These are phyloP conservation scores for Luffia ferchaultella DNA, from an alignment of 2,888 invertebrate species.

Conservation along the genomic window DNA sequence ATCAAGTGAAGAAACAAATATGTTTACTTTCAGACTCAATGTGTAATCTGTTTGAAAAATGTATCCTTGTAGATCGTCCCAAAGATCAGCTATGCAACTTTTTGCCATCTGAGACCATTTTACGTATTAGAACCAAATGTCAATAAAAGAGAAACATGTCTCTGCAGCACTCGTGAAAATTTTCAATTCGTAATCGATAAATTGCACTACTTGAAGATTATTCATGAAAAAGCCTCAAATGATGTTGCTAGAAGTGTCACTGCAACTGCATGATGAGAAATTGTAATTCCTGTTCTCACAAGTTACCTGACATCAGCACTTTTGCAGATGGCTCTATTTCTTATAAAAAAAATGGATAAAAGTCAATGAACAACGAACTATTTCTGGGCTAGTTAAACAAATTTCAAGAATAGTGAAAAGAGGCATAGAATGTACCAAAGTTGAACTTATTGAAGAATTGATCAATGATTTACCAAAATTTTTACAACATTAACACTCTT, in stretches of 20 bases:
- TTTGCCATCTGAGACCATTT: constrained; percentile 20
- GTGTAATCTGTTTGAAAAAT: constrained; percentile 20
- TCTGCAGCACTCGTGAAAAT: constrained; percentile 16
- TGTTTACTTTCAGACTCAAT: constrained; percentile 19
- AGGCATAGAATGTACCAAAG: neutral
- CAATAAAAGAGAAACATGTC: constrained; percentile 19
- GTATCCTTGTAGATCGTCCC: constrained; percentile 12
- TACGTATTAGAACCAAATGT: constrained; percentile 20
- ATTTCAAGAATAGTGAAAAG: neutral
- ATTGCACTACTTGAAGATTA: too few relatives aligned
- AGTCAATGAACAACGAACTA: too few relatives aligned
- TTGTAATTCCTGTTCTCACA: too few relatives aligned
- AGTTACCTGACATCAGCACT: too few relatives aligned
- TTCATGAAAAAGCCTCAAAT: too few relatives aligned
- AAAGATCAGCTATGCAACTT: constrained; percentile 13
- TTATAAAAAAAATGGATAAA: too few relatives aligned
- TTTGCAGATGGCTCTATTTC: too few relatives aligned
- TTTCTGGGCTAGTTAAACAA: too few relatives aligned
- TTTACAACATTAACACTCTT: neutral
- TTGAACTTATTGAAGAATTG: constrained; percentile 1
- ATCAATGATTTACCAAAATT: neutral
- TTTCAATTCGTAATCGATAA: too few relatives aligned
- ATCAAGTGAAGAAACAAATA: constrained; percentile 19
- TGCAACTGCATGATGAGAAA: too few relatives aligned
- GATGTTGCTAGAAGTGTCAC: too few relatives aligned